Conservation (phyloP, 2,797 vertebrate genomes). For the Peromyscus attwateri region DNA sequence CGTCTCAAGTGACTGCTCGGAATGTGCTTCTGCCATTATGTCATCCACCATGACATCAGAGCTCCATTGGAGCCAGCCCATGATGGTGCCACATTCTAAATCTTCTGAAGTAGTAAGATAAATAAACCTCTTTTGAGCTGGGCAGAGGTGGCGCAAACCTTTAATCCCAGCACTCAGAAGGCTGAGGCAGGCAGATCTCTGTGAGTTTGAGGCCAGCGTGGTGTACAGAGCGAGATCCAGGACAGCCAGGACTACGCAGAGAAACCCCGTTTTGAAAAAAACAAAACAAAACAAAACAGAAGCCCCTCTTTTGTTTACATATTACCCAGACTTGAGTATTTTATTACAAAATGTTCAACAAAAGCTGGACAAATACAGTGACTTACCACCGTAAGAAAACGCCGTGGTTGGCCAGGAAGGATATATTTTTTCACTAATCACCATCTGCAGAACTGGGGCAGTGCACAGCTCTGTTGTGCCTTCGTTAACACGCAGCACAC, state of each 20-base stretch:
- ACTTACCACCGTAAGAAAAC: rapidly evolving
- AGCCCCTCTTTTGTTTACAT: not conserved
- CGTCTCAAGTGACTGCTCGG: not conserved
- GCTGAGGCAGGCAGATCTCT: not conserved
- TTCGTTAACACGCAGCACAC: not conserved
- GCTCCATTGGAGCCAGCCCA: no score
- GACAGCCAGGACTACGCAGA: not conserved
- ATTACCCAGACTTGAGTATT: not conserved
- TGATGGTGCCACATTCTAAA: no score
- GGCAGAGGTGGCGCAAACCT: not conserved
- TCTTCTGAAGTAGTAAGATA: not conserved
- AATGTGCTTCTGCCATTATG: no score
- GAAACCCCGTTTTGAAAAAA: not conserved
- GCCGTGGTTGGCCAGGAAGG: not conserved
- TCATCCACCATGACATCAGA: not conserved
- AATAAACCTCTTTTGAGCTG: not conserved
- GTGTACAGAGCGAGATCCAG: not conserved
- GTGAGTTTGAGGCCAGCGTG: not conserved
- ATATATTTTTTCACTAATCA: no score
- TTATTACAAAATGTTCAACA: not conserved
- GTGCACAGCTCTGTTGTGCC: not conserved
- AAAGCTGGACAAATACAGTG: not conserved
- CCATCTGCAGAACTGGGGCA: rapidly evolving
- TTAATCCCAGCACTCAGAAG: not conserved
- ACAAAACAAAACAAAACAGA: not conserved